Conservation (phyloP, 2,888 invertebrate genomes). For the Agriotes lineatus region DNA sequence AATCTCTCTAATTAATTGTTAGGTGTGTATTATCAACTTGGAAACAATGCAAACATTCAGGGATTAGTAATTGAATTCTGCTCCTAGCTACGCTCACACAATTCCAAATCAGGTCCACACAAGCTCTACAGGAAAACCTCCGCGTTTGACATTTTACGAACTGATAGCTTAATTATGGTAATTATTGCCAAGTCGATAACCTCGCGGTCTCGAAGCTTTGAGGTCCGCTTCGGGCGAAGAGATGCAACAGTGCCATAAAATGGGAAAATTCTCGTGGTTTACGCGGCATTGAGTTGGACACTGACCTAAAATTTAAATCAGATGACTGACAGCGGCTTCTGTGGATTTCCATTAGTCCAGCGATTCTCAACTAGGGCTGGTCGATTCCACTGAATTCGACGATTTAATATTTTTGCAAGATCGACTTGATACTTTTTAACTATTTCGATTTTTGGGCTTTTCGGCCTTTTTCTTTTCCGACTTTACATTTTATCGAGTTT, state of each 20-base stretch:
- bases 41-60: not conserved
- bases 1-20: conserved; percentile 11
- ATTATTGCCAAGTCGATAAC: conserved; percentile 15
- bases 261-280: not conserved
- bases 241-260: not conserved
- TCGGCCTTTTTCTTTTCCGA: too few relatives aligned
- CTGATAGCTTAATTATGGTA: not conserved
- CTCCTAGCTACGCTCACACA: not conserved
- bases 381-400: too few relatives aligned
- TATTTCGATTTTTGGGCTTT: too few relatives aligned
- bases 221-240: not conserved
- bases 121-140: not conserved
- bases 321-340: too few relatives aligned
- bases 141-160: not conserved
- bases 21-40: not conserved
- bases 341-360: too few relatives aligned
- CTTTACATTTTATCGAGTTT: too few relatives aligned
- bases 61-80: conserved; percentile 11
- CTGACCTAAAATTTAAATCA: too few relatives aligned
- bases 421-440: too few relatives aligned
- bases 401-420: too few relatives aligned
- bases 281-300: not conserved
- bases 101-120: not conserved
- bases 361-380: too few relatives aligned
- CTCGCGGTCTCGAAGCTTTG: not conserved